Evolutionary conservation across 2,888 invertebrate species (phyloP), one percentile per base, ranked within the genome.

Genomic region (Neocrepidodera transversa): DNA sequence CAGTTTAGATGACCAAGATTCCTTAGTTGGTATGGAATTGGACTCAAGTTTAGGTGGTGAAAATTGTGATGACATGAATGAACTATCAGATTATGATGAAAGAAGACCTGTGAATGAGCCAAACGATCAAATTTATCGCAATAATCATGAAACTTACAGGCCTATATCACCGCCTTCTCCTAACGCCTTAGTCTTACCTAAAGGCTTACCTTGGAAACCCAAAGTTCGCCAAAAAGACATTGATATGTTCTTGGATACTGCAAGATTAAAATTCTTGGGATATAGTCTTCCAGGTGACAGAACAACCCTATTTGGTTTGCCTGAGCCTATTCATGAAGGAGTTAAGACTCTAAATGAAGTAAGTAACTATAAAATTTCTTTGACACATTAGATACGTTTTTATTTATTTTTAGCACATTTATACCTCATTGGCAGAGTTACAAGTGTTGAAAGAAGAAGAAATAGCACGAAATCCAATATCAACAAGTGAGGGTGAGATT

Each of bases 201-300:
- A 70, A 59, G 88, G 92, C 59, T 83, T 98, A 64, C 97, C 97
- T 0, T 98, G 97, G 97, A 88, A 91, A 67, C 96, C 97, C 0
- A 98, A 98, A 85, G 96, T 97, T n/a, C 85, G 95, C 2, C 92
- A 93, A 73, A 93, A 92, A 80, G 97, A 98, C 76, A 88, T 98
- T 63, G 96, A 97, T 74, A 85, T 87, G 76, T 98, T 97, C 79
- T 81, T 98, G 67, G 95, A 97, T 74, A 90, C 89, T 76, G 93
- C 95, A 0, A 82, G 97, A 63, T 84, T 91, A 62, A 99, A 99
- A 82, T 99, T 98, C 84, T 93, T 99, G 64, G 96, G 97, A 0
- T 99, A 95, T 78, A 91, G 91, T 51, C 84, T 99, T 49, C 90
- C 88, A 63, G 89, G 89, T 18, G 97, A 98, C 77, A 84, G 90